Evolutionary conservation across 2,797 vertebrate species (phyloP).

Genomic region (Megalops cyprinoides): DNA sequence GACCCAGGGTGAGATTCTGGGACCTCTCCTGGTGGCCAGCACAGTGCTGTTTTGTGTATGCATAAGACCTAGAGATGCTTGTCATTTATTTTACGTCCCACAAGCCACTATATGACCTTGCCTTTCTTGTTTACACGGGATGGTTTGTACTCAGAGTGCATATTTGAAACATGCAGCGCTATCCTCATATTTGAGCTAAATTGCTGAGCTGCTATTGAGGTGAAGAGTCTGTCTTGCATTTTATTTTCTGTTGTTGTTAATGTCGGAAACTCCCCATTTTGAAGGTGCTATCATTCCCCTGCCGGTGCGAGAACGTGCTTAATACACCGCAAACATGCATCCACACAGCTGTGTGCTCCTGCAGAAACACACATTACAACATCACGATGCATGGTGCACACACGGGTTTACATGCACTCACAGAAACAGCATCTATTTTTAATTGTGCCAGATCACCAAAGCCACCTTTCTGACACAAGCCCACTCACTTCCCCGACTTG

Average conservation of each 20-base stretch:
- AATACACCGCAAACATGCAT: neutral
- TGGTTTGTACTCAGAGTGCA: neutral
- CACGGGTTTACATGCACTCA: neutral
- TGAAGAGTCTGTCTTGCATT: neutral
- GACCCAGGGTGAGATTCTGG: neutral
- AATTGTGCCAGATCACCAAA: neutral
- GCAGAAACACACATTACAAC: neutral
- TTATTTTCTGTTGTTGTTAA: neutral
- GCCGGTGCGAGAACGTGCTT: neutral
- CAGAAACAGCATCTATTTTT: neutral
- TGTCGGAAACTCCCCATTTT: slow-evolving; percentile 2
- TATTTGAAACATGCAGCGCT: neutral
- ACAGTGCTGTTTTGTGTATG: neutral
- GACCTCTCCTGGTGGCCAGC: neutral
- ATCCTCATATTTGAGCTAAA: neutral
- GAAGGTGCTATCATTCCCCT: slow-evolving; percentile 16
- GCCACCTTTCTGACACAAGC: neutral
- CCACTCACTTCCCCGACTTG: neutral
- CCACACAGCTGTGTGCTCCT: neutral
- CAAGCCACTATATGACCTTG: neutral
- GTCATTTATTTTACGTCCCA: neutral
- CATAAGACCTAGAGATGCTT: neutral
- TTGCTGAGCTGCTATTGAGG: neutral
- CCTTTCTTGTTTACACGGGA: neutral
- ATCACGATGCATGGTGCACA: neutral